Evolutionary conservation across 2,888 invertebrate genomes (phyloP).

Genomic region (Julus scanicus): DNA sequence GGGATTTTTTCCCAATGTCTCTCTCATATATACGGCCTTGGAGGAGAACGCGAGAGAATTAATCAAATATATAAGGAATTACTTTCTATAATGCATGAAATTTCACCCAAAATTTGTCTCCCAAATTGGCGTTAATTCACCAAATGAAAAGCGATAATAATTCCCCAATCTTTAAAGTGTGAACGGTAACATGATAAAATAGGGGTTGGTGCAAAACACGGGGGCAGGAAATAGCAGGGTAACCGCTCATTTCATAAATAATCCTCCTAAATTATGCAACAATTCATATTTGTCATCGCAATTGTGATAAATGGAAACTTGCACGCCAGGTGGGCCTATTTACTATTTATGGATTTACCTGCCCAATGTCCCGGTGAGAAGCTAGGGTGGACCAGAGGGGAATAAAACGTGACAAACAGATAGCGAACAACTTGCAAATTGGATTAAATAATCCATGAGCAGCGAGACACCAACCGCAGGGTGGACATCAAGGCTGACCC

Average conservation of each 20-base stretch:
- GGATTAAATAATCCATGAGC: slow-evolving; percentile 29
- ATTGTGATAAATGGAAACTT: slow-evolving; percentile 22
- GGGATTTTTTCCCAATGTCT: too few relatives aligned
- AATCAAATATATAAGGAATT: too few relatives aligned
- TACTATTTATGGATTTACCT: slow-evolving; percentile 21
- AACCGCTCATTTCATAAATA: slow-evolving; percentile 25
- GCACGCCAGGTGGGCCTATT: slow-evolving; percentile 12
- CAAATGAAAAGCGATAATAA: background rate
- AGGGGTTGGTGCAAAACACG: background rate
- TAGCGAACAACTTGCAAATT: background rate
- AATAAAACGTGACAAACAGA: background rate
- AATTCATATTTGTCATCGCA: slow-evolving; percentile 29
- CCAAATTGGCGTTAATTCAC: too few relatives aligned
- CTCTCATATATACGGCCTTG: too few relatives aligned
- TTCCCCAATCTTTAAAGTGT: background rate
- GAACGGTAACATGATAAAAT: background rate
- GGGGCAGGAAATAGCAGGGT: background rate
- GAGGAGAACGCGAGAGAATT: too few relatives aligned
- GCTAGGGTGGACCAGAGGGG: background rate
- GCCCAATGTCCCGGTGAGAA: background rate
- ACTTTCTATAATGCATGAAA: too few relatives aligned
- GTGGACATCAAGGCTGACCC: background rate
- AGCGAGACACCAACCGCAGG: background rate
- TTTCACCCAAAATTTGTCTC: too few relatives aligned
- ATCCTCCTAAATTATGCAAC: slow-evolving; percentile 29